Conservation (phyloP, 1,140 invertebrate genomes). For the Aphaenogaster floridana region DNA sequence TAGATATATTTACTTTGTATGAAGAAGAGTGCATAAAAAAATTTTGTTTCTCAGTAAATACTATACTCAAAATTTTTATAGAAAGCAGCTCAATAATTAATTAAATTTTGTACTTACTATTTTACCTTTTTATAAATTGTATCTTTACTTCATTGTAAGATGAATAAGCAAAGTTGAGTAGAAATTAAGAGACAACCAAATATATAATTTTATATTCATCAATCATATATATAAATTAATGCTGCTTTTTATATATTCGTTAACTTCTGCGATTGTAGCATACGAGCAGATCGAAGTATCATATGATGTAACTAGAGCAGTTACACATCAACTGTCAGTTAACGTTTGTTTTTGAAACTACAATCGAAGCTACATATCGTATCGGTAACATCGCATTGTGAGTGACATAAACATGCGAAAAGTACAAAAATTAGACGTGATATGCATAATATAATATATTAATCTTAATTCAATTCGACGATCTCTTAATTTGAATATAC, state of each 20-base stretch:
- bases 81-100: neutral
- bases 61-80: neutral
- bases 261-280: neutral
- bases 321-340: neutral
- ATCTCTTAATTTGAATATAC: neutral
- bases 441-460: neutral
- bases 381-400: neutral
- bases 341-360: neutral
- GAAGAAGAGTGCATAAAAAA: neutral
- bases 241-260: neutral
- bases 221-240: neutral
- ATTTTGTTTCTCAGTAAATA: neutral
- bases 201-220: slow-evolving; percentile 7
- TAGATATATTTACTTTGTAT: neutral
- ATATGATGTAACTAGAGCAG: neutral
- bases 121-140: neutral
- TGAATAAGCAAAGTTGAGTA: neutral
- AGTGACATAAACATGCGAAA: neutral
- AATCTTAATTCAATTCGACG: no score
- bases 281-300: neutral
- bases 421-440: neutral
- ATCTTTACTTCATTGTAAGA: neutral
- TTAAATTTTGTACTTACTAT: neutral
- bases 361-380: neutral
- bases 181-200: neutral